Evolutionary conservation across 2,888 invertebrate genomes (phyloP).

Genomic region (Thereva nobilitata): DNA sequence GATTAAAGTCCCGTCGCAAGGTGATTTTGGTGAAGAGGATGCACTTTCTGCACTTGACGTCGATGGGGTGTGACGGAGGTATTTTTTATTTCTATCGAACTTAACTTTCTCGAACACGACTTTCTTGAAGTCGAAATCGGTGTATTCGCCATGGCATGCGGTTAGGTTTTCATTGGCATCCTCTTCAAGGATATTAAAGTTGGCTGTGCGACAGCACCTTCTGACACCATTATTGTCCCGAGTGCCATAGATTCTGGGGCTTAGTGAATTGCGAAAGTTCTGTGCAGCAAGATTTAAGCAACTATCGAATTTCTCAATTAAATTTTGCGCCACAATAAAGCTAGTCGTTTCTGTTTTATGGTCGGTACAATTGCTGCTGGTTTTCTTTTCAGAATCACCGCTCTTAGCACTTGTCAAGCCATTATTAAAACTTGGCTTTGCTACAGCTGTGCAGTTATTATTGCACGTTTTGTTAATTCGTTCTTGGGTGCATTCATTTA

Average conservation of each 20-base stretch:
- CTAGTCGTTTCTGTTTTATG: constrained; percentile 36
- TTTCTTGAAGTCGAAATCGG: constrained; percentile 30
- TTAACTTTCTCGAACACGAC: constrained; percentile 54
- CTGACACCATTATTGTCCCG: constrained; percentile 2
- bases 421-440: not conserved
- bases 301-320: constrained; percentile 36
- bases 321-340: constrained; percentile 35
- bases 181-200: constrained; percentile 24
- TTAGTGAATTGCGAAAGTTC: constrained; percentile 23
- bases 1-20: constrained; percentile 7
- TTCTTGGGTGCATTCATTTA: no score
- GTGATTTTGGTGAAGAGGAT: constrained; percentile 43
- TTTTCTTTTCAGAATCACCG: not conserved
- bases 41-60: constrained; percentile 51
- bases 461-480: no score
- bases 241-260: constrained; percentile 12
- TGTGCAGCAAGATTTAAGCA: constrained; percentile 25
- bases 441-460: no score
- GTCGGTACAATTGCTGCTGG: not conserved
- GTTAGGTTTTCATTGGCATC: constrained; percentile 15
- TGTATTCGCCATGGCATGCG: constrained; percentile 5
- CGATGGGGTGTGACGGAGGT: constrained; percentile 55
- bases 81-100: constrained; percentile 53
- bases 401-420: not conserved
- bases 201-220: constrained; percentile 1